These are phyloP conservation scores for Ctenochaetus hawaiiensis DNA, from an alignment of 2,797 vertebrate genomes.

Conservation along the genomic window DNA sequence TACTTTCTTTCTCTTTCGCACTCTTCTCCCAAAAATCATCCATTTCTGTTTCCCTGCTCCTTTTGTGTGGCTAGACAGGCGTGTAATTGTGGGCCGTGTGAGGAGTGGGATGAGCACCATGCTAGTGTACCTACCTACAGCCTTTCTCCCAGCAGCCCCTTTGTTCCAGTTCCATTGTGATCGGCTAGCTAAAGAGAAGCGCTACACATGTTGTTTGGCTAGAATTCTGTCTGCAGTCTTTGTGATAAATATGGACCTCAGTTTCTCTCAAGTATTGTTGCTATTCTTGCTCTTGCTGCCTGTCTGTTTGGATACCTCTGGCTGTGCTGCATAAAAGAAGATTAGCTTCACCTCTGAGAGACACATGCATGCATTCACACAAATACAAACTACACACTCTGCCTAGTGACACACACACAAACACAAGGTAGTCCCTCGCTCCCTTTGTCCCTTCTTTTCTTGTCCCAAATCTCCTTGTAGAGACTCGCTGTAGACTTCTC, in stretches of 20 bases:
- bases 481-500: conserved; percentile 19
- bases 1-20: conserved; percentile 58
- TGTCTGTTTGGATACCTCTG: conserved; percentile 68
- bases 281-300: conserved; percentile 65
- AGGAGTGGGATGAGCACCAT: conserved; percentile 63
- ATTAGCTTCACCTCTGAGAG: conserved; percentile 73
- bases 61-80: conserved; percentile 78
- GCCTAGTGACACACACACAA: conserved; percentile 16
- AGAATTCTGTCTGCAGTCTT: conserved; percentile 78
- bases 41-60: conserved; percentile 72
- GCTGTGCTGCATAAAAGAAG: conserved; percentile 71
- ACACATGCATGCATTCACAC: conserved; percentile 47
- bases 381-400: conserved; percentile 37
- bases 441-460: conserved; percentile 34
- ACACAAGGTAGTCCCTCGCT: conserved; percentile 33
- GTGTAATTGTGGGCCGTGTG: conserved; percentile 75
- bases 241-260: conserved; percentile 81
- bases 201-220: conserved; percentile 77
- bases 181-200: conserved; percentile 64
- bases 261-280: conserved; percentile 73
- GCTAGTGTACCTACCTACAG: conserved; percentile 68
- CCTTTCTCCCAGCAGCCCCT: conserved; percentile 65
- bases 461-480: conserved; percentile 24
- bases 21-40: conserved; percentile 61
- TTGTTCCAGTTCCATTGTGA: conserved; percentile 77